Evolutionary conservation across 2,888 invertebrate genomes (phyloP).

Genomic region (Leptinotarsa haldemani): DNA sequence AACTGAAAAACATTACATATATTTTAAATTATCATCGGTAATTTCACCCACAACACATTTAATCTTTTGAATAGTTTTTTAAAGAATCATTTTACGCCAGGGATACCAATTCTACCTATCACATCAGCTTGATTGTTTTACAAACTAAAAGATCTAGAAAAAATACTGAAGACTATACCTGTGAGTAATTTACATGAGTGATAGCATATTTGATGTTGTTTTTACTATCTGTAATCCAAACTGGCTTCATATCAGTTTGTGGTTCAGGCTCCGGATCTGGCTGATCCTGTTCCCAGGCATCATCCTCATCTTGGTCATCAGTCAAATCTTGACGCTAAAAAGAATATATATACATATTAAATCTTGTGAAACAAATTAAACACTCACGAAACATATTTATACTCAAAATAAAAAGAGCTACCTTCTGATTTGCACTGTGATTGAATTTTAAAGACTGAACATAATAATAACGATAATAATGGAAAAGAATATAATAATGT

Average conservation of each 20-base stretch:
- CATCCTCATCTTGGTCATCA: constrained; percentile 48
- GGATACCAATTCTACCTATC: too few relatives aligned
- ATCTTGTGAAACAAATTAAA: background rate
- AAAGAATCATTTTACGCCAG: too few relatives aligned
- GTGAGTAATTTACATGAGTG: constrained; percentile 65
- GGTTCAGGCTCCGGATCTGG: constrained; percentile 44
- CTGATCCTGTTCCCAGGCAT: constrained; percentile 49
- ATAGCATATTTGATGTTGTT: constrained; percentile 65
- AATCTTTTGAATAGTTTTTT: too few relatives aligned
- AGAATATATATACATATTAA: background rate
- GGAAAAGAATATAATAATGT: too few relatives aligned
- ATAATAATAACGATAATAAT: too few relatives aligned
- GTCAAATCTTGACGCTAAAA: constrained; percentile 51
- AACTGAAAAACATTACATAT: too few relatives aligned
- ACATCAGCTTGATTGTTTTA: background rate
- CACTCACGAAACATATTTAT: background rate
- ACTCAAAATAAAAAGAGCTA: too few relatives aligned
- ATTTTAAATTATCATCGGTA: too few relatives aligned
- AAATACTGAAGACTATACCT: constrained; percentile 56
- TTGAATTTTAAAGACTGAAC: too few relatives aligned
- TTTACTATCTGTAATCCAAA: constrained; percentile 64
- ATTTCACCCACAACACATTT: too few relatives aligned
- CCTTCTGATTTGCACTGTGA: too few relatives aligned
- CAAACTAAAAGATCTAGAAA: background rate
- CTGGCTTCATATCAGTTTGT: constrained; percentile 55